phyloP scores from a whole-genome alignment of 1,140 invertebrate genomes.

The Sesamia nonagrioides region DNA sequence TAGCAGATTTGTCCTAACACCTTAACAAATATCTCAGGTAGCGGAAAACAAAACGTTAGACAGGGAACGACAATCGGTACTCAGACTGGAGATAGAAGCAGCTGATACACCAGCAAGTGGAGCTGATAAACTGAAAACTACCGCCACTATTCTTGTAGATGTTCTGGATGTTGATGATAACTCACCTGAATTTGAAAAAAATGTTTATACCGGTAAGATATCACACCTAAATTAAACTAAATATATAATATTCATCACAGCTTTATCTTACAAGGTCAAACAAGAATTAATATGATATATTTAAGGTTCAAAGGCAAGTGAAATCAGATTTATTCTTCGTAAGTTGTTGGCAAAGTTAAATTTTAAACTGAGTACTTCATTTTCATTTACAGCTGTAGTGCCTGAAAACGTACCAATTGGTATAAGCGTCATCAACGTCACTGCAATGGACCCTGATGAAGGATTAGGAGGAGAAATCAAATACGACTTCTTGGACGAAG shows the following conservation, averaged over 20 bases:
- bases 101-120: slow-evolving; percentile 91
- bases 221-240: not conserved
- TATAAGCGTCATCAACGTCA: slow-evolving; percentile 91
- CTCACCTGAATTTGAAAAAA: slow-evolving; percentile 87
- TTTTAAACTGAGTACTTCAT: not conserved
- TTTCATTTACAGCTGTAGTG: slow-evolving; percentile 87
- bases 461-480: slow-evolving; percentile 90
- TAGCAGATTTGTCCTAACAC: too few relatives aligned
- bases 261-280: too few relatives aligned
- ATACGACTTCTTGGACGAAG: slow-evolving; percentile 92
- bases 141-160: slow-evolving; percentile 90
- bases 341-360: too few relatives aligned
- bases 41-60: slow-evolving; percentile 91
- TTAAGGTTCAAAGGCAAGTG: too few relatives aligned
- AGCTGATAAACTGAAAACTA: slow-evolving; percentile 89
- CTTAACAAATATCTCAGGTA: slow-evolving; percentile 79
- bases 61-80: slow-evolving; percentile 91
- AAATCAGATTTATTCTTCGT: too few relatives aligned
- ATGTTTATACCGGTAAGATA: slow-evolving; percentile 79
- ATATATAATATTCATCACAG: not conserved
- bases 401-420: slow-evolving; percentile 92
- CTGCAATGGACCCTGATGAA: slow-evolving; percentile 93
- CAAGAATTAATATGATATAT: too few relatives aligned
- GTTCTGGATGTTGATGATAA: slow-evolving; percentile 95
- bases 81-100: slow-evolving; percentile 91